phyloP scores from a whole-genome alignment of 2,888 invertebrate species.

The Tiliacea citrago region DNA sequence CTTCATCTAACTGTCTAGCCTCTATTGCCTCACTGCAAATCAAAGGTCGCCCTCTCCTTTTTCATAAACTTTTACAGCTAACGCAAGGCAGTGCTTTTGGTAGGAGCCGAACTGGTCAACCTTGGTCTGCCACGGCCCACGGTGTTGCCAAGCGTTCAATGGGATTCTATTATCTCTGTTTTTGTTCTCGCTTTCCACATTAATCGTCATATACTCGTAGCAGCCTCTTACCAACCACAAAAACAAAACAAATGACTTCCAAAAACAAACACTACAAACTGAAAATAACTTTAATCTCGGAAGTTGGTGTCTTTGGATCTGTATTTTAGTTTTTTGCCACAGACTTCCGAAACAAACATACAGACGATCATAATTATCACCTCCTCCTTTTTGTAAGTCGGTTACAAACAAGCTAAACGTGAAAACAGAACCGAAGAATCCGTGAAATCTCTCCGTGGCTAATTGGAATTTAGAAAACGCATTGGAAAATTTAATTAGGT shows the following conservation, averaged over 20 bases:
- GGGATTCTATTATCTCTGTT: neutral
- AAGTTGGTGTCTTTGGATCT: too few relatives aligned
- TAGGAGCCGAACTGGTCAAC: neutral
- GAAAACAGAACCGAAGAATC: neutral
- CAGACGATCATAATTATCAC: too few relatives aligned
- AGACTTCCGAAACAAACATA: too few relatives aligned
- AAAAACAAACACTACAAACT: too few relatives aligned
- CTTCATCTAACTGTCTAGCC: neutral
- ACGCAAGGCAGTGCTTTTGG: neutral
- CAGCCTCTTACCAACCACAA: neutral
- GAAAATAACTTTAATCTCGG: too few relatives aligned
- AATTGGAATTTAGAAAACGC: neutral
- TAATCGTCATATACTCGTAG: too few relatives aligned
- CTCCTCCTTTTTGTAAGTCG: too few relatives aligned
- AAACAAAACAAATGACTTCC: too few relatives aligned
- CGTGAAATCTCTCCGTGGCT: neutral
- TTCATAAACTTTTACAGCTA: neutral
- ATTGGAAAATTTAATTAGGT: neutral
- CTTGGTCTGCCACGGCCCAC: too few relatives aligned
- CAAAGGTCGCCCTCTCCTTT: accelerated
- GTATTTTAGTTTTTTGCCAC: too few relatives aligned
- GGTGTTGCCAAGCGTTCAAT: neutral
- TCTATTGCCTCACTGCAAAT: too few relatives aligned
- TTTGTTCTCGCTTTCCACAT: too few relatives aligned
- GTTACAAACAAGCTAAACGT: neutral